phyloP scores from a whole-genome alignment of 2,888 invertebrate species.

The Cephus spinipes region DNA sequence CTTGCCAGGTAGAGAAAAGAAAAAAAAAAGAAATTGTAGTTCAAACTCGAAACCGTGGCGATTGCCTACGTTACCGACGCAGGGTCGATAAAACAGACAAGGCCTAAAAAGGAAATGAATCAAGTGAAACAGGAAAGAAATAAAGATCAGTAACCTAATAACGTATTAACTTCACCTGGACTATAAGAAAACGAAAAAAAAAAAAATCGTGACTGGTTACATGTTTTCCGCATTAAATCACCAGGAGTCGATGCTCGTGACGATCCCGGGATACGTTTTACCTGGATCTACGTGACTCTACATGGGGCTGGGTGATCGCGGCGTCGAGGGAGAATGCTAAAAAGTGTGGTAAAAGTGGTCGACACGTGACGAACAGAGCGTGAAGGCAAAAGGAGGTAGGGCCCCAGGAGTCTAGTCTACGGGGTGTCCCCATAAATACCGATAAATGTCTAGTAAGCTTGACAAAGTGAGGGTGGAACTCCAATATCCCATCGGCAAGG shows the following conservation, averaged over 20 bases:
- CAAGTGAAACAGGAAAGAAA: not conserved
- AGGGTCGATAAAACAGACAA: not conserved
- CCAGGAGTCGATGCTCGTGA: not conserved
- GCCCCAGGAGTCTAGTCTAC: slow-evolving; percentile 36
- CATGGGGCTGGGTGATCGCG: not conserved
- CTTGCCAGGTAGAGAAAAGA: slow-evolving; percentile 29
- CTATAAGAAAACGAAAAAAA: not conserved
- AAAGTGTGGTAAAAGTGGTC: slow-evolving; percentile 51
- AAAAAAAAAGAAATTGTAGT: not conserved
- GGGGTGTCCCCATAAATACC: slow-evolving; percentile 49
- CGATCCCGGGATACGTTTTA: not conserved
- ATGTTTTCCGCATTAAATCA: not conserved
- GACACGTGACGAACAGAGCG: slow-evolving; percentile 59
- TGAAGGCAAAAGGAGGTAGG: slow-evolving; percentile 51
- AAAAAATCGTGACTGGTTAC: not conserved
- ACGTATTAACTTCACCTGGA: not conserved
- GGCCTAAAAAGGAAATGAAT: too few species aligned
- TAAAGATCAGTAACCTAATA: not conserved
- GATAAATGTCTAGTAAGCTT: slow-evolving; percentile 29
- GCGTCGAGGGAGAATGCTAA: not conserved
- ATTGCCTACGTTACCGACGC: not conserved
- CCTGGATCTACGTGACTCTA: not conserved
- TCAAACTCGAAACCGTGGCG: not conserved
- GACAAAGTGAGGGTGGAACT: slow-evolving; percentile 27
- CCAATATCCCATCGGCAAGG: slow-evolving; percentile 24